A percentile compares a stretch with the other conserved stretches of the same genome.
Evolutionary conservation across 2,888 invertebrate genomes (phyloP).

Genomic region (Lithophane semibrunnea): DNA sequence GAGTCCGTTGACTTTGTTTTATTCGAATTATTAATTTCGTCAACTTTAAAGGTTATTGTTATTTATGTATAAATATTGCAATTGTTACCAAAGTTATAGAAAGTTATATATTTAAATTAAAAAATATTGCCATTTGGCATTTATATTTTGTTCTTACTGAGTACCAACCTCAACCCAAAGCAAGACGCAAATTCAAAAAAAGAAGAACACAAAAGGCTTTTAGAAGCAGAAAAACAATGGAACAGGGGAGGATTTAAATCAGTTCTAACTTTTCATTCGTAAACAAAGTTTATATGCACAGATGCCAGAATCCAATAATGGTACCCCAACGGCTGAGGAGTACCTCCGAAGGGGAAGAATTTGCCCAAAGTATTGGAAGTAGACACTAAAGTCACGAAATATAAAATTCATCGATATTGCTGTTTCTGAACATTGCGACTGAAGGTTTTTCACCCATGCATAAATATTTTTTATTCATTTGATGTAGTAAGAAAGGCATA

Average conservation of each 20-base stretch:
- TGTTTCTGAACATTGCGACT: constrained; percentile 75
- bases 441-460: constrained; percentile 57
- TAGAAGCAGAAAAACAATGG: constrained; percentile 45
- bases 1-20: constrained; percentile 8
- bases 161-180: not conserved
- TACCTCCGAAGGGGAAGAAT: constrained; percentile 82
- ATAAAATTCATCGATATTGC: constrained; percentile 87
- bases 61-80: not conserved
- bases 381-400: constrained; percentile 82
- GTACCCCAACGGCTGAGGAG: constrained; percentile 78
- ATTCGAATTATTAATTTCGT: constrained; percentile 16
- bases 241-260: constrained; percentile 77
- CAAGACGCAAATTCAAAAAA: constrained; percentile 1
- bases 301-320: constrained; percentile 87
- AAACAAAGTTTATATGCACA: constrained; percentile 86
- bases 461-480: constrained; percentile 64
- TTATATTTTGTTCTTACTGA: not conserved
- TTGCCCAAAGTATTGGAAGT: constrained; percentile 84
- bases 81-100: not conserved
- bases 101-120: too few relatives aligned
- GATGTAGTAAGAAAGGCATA: constrained; percentile 41
- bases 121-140: not conserved
- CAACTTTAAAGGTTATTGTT: not conserved
- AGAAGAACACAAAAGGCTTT: constrained; percentile 32
- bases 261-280: constrained; percentile 82